Conservation (phyloP, 2,888 invertebrate species). For the Tinea trinotella region DNA sequence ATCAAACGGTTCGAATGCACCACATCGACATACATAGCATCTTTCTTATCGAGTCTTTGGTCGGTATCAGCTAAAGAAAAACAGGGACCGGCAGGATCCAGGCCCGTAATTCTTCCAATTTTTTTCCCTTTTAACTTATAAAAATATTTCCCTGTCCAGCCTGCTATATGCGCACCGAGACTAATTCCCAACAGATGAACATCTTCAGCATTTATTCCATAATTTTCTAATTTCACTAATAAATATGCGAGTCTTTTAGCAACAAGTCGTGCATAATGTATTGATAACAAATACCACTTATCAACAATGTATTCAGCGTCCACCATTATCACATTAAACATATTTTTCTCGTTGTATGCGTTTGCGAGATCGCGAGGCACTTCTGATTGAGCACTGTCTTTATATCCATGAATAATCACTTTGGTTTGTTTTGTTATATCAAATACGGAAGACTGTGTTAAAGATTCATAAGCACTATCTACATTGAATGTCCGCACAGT, state of each 20-base stretch:
- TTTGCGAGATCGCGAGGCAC: slow-evolving; percentile 53
- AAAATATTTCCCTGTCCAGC: slow-evolving; percentile 63
- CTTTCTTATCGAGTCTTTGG: slow-evolving; percentile 54
- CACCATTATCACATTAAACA: slow-evolving; percentile 59
- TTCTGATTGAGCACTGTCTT: slow-evolving; percentile 55
- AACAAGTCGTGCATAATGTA: slow-evolving; percentile 56
- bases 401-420: slow-evolving; percentile 61
- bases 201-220: slow-evolving; percentile 55
- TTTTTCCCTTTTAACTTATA: slow-evolving; percentile 45
- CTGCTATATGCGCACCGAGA: slow-evolving; percentile 72
- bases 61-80: slow-evolving; percentile 55
- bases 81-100: slow-evolving; percentile 67
- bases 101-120: slow-evolving; percentile 59
- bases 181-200: slow-evolving; percentile 73
- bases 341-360: slow-evolving; percentile 56
- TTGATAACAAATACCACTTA: slow-evolving; percentile 56
- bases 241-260: slow-evolving; percentile 68
- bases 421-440: slow-evolving; percentile 62
- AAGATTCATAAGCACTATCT: slow-evolving; percentile 44
- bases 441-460: slow-evolving; percentile 44
- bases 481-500: slow-evolving; percentile 43
- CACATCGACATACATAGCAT: slow-evolving; percentile 59
- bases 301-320: slow-evolving; percentile 60
- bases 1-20: slow-evolving; percentile 59
- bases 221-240: slow-evolving; percentile 57